These are phyloP conservation scores for Pavo muticus DNA, from an alignment of 2,113 vertebrate genomes.

Conservation along the genomic window DNA sequence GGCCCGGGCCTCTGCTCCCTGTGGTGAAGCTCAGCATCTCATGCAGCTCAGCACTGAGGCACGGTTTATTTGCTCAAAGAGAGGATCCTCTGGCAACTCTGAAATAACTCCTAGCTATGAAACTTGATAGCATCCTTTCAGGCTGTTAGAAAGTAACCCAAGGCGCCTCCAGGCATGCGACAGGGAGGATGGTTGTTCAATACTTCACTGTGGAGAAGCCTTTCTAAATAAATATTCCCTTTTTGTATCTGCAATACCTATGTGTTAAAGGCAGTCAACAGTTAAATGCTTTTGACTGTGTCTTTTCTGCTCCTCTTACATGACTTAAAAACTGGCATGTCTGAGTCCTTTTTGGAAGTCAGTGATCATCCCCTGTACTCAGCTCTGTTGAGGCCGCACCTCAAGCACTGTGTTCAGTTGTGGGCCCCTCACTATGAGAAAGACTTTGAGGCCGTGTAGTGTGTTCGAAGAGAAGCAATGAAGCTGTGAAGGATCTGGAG, in stretches of 20 bases:
- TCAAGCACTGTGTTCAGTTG: too few species aligned
- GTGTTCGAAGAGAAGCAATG: too few species aligned
- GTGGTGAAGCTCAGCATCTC: rapidly evolving
- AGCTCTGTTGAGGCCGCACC: too few species aligned
- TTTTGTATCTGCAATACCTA: not conserved
- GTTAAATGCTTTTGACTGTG: not conserved
- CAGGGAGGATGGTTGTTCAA: not conserved
- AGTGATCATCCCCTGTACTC: too few species aligned
- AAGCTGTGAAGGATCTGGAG: too few species aligned
- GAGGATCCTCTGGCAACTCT: not conserved
- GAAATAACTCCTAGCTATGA: not conserved
- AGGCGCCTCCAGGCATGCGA: not conserved
- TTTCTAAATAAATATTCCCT: not conserved
- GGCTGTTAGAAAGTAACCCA: not conserved
- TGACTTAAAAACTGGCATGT: not conserved
- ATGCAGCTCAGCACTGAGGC: not conserved
- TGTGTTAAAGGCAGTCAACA: not conserved
- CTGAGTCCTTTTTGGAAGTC: not conserved
- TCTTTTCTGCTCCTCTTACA: not conserved
- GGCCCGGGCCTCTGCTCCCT: not conserved
- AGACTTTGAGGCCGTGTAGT: too few species aligned
- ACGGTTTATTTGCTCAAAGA: not conserved
- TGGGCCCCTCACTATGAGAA: too few species aligned
- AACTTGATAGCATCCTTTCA: not conserved
- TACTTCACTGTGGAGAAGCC: not conserved